Conservation (phyloP, 2,797 vertebrate species). For the Acanthurus lineatus region DNA sequence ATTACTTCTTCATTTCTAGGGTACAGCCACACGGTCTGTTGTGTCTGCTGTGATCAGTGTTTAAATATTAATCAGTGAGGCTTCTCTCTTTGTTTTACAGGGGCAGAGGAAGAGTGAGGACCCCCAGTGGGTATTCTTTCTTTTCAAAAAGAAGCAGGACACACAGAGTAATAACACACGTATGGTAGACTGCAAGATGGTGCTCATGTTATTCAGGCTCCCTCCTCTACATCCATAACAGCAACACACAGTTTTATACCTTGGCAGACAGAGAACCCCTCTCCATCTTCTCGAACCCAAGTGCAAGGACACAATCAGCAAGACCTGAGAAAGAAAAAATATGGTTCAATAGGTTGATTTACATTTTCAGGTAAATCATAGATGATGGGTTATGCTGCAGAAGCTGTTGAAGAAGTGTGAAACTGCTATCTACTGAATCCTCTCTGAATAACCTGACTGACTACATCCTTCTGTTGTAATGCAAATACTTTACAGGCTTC, state of each 20-base stretch:
- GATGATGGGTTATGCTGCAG: not conserved
- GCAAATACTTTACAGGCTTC: not conserved
- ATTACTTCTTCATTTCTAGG: too few species aligned
- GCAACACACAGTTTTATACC: constrained; percentile 76
- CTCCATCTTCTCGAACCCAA: constrained; percentile 98
- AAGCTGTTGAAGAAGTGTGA: not conserved
- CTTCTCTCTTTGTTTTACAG: not conserved
- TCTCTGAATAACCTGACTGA: too few species aligned
- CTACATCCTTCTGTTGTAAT: not conserved
- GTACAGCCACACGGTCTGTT: too few species aligned
- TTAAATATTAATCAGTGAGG: too few species aligned
- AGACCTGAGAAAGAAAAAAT: constrained; percentile 83
- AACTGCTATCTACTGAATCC: too few species aligned
- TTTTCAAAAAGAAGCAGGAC: not conserved
- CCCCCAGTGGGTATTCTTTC: not conserved
- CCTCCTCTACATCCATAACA: not conserved
- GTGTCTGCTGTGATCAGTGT: too few species aligned
- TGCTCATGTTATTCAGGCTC: not conserved
- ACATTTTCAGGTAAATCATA: not conserved
- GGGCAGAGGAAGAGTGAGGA: too few species aligned
- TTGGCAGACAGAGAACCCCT: constrained; percentile 83
- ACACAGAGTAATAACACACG: not conserved
- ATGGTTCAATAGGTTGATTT: not conserved
- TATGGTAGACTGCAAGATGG: not conserved
- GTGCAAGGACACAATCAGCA: constrained; percentile 92